Evolutionary conservation across 2,113 vertebrate species (phyloP).

Genomic region (Pachyramphus minor): DNA sequence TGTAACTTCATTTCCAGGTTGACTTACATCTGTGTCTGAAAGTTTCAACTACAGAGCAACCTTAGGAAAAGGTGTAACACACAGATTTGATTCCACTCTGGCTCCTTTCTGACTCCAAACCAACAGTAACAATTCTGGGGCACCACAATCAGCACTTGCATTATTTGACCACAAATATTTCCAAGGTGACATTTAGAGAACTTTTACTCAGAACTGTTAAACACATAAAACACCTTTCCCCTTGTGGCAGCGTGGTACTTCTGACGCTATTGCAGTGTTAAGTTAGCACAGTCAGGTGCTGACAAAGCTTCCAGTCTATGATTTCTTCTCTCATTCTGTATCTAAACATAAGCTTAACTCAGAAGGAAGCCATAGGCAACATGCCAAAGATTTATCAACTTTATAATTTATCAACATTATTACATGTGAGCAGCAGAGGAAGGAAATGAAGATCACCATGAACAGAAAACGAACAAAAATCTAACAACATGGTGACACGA

Average conservation of each 20-base stretch:
- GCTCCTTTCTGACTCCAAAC: neutral
- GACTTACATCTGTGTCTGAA: neutral
- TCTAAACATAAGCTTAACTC: neutral
- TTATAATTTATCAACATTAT: neutral
- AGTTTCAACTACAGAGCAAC: neutral
- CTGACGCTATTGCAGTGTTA: neutral
- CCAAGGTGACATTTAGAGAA: neutral
- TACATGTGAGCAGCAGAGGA: neutral
- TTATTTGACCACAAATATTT: neutral
- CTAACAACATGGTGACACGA: fast-evolving
- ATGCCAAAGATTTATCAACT: neutral
- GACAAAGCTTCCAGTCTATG: neutral
- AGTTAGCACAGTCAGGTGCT: neutral
- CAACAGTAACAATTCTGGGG: neutral
- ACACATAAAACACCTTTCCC: neutral
- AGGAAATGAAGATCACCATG: neutral
- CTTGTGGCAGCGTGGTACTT: neutral
- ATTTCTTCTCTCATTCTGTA: neutral
- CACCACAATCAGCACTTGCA: neutral
- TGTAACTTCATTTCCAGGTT: neutral
- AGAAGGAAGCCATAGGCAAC: neutral
- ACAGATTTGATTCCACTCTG: neutral
- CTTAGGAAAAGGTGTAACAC: neutral
- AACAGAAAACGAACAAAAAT: neutral
- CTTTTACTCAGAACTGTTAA: neutral